phyloP scores from a whole-genome alignment of 2,113 vertebrate species.

The Cololabis saira region DNA sequence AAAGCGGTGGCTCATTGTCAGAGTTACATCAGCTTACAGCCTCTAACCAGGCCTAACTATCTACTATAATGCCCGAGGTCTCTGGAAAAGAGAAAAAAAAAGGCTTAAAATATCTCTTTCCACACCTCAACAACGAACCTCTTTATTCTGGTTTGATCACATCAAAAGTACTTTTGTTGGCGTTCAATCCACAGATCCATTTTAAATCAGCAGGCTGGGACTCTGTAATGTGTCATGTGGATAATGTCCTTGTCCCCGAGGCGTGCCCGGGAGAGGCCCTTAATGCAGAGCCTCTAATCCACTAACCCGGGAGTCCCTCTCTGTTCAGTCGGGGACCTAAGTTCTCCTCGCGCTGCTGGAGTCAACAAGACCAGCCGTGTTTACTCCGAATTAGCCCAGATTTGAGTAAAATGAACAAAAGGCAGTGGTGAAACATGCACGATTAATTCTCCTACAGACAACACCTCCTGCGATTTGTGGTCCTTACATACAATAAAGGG shows the following conservation, averaged over 20 bases:
- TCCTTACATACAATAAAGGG: conserved; percentile 67
- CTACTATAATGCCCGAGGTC: conserved; percentile 38
- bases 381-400: conserved; percentile 77
- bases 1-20: conserved; percentile 52
- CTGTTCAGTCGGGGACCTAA: conserved; percentile 66
- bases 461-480: conserved; percentile 67
- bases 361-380: conserved; percentile 69
- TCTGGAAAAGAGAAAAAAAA: conserved; percentile 52
- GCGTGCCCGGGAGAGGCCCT: conserved; percentile 67
- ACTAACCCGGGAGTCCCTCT: conserved; percentile 65
- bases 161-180: conserved; percentile 68
- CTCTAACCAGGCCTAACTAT: conserved; percentile 66
- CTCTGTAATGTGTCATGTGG: conserved; percentile 76
- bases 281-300: conserved; percentile 75
- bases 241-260: conserved; percentile 79
- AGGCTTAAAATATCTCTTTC: conserved; percentile 60
- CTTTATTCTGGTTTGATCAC: conserved; percentile 76
- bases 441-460: conserved; percentile 67
- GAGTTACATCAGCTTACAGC: conserved; percentile 71
- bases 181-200: conserved; percentile 66
- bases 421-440: conserved; percentile 59
- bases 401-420: conserved; percentile 74
- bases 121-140: conserved; percentile 71
- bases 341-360: conserved; percentile 66
- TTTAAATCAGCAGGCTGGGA: conserved; percentile 74